Base-by-base conservation (phyloP, 2,113 vertebrate genomes). In the Cinclus cinclus region DNA sequence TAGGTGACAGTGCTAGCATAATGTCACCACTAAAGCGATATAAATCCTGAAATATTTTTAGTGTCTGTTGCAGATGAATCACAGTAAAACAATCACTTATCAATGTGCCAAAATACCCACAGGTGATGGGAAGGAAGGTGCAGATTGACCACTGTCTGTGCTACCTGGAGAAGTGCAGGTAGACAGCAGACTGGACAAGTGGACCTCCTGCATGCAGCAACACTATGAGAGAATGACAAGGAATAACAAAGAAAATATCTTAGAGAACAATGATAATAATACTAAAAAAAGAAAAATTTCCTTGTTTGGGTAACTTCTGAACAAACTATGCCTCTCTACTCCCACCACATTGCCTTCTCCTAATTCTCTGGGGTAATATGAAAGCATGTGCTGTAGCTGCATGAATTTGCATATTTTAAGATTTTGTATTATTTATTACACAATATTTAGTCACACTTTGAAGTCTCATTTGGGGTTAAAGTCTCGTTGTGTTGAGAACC, bases 1-100 rank as follows among this genome's bases (percentile, higher is more conserved):
- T 98, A 98, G 97, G 97, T 98, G 98, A 98, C 91, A 97, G 92
- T 95, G 80, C 95, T 96, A 37, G 23, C 96, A 96, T 97, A 96
- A 98, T 97, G 94, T 98, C 97, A 98, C 94, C 70, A 78, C 92
- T 94, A 96, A 97, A 97, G 78, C 7, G 5, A 95, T 92, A 89
- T 96, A 97, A 95, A 87, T 97, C 80, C 93, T 42, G 69, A 92
- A 97, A 87, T 92, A 95, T 89, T 97, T 97, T 96, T 95, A 95
- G 84, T 20, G 52, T 91, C 93, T 93, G 20, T 77, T 88, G 84
- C 83, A 92, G 83, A 96, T 79, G 88, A 92, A 82, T n/a, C 49
- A 80, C 49, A 84, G 42, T 71, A 82, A 94, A 93, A 92, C 15
- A 49, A 94, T 15, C 16, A 22, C 78, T 87, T 73, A 89, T 77